phyloP scores from a whole-genome alignment of 2,797 vertebrate species.

The Perodicticus potto region DNA sequence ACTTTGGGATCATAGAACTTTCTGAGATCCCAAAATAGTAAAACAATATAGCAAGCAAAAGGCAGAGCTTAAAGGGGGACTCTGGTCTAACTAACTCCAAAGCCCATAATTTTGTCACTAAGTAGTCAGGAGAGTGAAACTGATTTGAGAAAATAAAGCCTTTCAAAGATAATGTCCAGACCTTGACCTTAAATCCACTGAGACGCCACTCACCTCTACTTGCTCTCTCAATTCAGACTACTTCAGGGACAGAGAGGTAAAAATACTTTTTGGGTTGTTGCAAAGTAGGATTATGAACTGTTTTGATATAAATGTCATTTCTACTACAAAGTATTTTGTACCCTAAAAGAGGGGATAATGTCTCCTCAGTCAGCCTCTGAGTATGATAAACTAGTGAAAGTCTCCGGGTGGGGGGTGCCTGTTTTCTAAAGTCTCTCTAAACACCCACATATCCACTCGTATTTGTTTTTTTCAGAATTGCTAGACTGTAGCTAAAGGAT shows the following conservation, averaged over 20 bases:
- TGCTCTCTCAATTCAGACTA: background rate
- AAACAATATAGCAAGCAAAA: conserved; percentile 17
- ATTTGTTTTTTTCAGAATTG: conserved; percentile 16
- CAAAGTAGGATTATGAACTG: background rate
- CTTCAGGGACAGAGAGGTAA: background rate
- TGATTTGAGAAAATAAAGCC: conserved; percentile 17
- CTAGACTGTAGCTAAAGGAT: background rate
- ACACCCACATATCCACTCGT: background rate
- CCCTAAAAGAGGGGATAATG: background rate
- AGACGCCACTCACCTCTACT: background rate
- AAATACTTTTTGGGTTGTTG: background rate
- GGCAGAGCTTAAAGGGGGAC: background rate
- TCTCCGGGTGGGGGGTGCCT: background rate
- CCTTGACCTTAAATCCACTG: background rate
- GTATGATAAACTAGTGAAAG: conserved; percentile 7
- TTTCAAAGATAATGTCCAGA: background rate
- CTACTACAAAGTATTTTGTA: background rate
- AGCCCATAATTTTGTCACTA: background rate
- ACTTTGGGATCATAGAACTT: background rate
- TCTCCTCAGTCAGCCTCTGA: background rate
- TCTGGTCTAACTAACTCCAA: background rate
- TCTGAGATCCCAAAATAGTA: conserved; percentile 9
- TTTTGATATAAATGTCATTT: background rate
- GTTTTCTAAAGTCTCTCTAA: background rate
- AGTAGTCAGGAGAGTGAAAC: background rate